A percentile compares a stretch with the other conserved stretches of the same genome.
Evolutionary conservation across 2,888 invertebrate genomes (phyloP).

Genomic region (Cordylochernes scorpioides): DNA sequence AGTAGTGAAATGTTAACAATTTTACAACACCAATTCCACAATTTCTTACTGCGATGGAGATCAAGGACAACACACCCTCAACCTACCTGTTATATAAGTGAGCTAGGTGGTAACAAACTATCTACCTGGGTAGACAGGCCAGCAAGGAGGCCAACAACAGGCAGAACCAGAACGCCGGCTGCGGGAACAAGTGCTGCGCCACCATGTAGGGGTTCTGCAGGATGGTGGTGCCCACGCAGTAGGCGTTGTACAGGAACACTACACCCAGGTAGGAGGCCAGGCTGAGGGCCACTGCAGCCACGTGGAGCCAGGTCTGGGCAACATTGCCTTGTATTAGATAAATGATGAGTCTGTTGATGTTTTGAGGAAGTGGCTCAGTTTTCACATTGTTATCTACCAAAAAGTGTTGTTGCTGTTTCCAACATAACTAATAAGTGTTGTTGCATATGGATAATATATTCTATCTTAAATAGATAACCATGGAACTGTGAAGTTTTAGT

Average conservation of each 20-base stretch:
- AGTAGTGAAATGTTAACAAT: too few relatives aligned
- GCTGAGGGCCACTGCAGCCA: slow-evolving; percentile 45
- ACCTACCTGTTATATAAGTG: too few relatives aligned
- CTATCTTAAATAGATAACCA: too few relatives aligned
- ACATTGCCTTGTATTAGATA: slow-evolving; percentile 1
- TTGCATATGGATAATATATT: too few relatives aligned
- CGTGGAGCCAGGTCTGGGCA: slow-evolving; percentile 59
- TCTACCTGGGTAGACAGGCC: slow-evolving; percentile 53
- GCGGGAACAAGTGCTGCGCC: slow-evolving; percentile 42
- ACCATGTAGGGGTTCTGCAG: slow-evolving; percentile 68
- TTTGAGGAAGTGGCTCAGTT: slow-evolving; percentile 4
- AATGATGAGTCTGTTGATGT: slow-evolving; percentile 1
- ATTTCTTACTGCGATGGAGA: too few relatives aligned
- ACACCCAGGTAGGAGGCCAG: slow-evolving; percentile 52
- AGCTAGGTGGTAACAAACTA: too few relatives aligned
- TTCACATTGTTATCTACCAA: too few relatives aligned
- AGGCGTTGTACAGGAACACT: slow-evolving; percentile 47
- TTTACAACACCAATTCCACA: too few relatives aligned
- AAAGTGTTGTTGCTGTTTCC: too few relatives aligned
- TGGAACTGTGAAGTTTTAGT: too few relatives aligned
- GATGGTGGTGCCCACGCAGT: slow-evolving; percentile 51
- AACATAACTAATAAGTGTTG: too few relatives aligned
- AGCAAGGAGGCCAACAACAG: slow-evolving; percentile 45
- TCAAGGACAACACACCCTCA: too few relatives aligned
- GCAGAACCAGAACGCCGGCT: slow-evolving; percentile 53